These are phyloP conservation scores for Drosophila pandora DNA, from an alignment of 1,140 invertebrate species.

Conservation along the genomic window DNA sequence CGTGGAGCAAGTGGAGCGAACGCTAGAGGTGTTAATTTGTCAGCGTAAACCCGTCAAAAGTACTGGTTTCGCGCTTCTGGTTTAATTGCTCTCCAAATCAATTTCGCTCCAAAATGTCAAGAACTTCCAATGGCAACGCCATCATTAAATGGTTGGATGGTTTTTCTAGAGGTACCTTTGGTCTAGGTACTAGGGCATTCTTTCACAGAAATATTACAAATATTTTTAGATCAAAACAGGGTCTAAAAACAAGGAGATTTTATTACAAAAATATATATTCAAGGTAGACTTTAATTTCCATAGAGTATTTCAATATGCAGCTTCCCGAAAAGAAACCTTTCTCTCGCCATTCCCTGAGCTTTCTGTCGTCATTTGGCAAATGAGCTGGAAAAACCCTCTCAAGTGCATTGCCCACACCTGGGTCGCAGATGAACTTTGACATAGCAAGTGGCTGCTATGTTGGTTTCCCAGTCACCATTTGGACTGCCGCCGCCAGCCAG, in stretches of 20 bases:
- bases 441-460: conserved; percentile 28
- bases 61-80: conserved; percentile 31
- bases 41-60: conserved; percentile 44
- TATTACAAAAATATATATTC: background rate
- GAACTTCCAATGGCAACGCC: conserved; percentile 9
- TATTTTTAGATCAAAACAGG: background rate
- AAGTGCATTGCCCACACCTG: conserved; percentile 57
- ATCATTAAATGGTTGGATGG: background rate
- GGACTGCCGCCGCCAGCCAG: conserved; percentile 7
- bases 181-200: background rate
- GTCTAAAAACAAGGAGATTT: background rate
- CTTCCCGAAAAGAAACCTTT: background rate
- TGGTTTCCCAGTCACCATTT: conserved; percentile 6
- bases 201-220: background rate
- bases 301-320: background rate
- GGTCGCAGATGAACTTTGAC: conserved; percentile 50
- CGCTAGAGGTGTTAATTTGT: conserved; percentile 67
- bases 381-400: conserved; percentile 41
- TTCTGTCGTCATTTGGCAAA: conserved; percentile 52
- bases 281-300: background rate
- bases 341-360: background rate
- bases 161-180: background rate
- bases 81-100: conserved; percentile 47
- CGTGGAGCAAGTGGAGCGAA: conserved; percentile 30
- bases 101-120: conserved; percentile 46